These are phyloP conservation scores for Piscicola geometra DNA, from an alignment of 2,888 invertebrate species.

Conservation along the genomic window DNA sequence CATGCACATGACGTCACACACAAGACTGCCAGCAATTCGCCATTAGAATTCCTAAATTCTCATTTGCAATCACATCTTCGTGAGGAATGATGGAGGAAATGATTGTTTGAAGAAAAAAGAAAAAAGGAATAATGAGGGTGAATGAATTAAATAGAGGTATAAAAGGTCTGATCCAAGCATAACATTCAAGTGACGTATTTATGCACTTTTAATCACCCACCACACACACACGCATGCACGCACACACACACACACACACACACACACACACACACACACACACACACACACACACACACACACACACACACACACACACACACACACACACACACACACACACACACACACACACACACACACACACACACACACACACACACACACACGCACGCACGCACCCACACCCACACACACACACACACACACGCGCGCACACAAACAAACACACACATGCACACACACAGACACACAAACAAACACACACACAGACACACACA, in stretches of 20 bases:
- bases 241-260: background rate
- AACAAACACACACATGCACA: slow-evolving; percentile 12
- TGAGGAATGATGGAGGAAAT: too few species aligned
- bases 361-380: slow-evolving; percentile 30
- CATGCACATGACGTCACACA: too few species aligned
- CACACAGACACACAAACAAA: background rate
- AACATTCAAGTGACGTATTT: too few species aligned
- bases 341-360: slow-evolving; percentile 29
- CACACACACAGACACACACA: too few species aligned
- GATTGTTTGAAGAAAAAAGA: too few species aligned
- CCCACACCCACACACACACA: slow-evolving; percentile 27
- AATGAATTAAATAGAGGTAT: too few species aligned
- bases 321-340: slow-evolving; percentile 31
- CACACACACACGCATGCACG: background rate
- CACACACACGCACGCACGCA: slow-evolving; percentile 27
- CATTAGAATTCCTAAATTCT: too few species aligned
- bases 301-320: slow-evolving; percentile 30
- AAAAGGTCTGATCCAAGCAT: too few species aligned
- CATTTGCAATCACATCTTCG: too few species aligned
- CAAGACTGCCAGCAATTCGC: too few species aligned
- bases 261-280: slow-evolving; percentile 21
- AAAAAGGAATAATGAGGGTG: too few species aligned
- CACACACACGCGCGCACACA: slow-evolving; percentile 18
- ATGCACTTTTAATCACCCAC: too few species aligned
- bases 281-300: slow-evolving; percentile 30